Base-by-base conservation (phyloP, 2,888 invertebrate genomes). In the Agonopterix arenella region DNA sequence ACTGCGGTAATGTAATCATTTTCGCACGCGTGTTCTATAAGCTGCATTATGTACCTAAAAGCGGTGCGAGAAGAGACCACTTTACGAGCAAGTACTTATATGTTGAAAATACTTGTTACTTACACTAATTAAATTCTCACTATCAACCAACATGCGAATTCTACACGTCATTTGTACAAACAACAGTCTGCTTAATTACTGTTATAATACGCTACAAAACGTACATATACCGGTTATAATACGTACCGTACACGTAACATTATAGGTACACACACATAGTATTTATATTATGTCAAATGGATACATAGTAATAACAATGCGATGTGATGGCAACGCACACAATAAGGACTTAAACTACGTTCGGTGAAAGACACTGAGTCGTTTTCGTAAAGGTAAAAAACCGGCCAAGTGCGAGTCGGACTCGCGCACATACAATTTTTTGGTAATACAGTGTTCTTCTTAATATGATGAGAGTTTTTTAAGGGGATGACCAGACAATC, bases 291-390 rank as follows among this genome's bases (percentile, higher is more conserved):
- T 79, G 77, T 80, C 80, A 78, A 78, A 80, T 77, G 79, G 79
- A 76, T 80, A 80, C 76, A 73, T 68, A 73, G 75, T 69, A 74
- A 74, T 79, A 81, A 82, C 80, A 81, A 81, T 76, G 41, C 44
- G 40, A n/a, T 47, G n/a, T 37, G 66, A 65, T 71, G 66, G 69
- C 68, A 59, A 70, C 73, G 65, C 74, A 76, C 76, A 77, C 83
- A 76, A 77, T 77, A 76, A 79, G 40, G 28, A 40, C 64, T 9
- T 50, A 41, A 5, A 51, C 13, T n/a, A 9, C 11, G 1, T 47
- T 3, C 47, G 11, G 4, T 7, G 11, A 11, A 38, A 38, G 4
- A 45, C 1, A 42, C 47, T 47, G 40, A 40, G 40, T 40, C 10
- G 4, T 40, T 40, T 40, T 40, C 28, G 28, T 28, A 28, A 28